Conservation (phyloP, 64 coral and sea anemone species). For the Pachyseris speciosa region DNA sequence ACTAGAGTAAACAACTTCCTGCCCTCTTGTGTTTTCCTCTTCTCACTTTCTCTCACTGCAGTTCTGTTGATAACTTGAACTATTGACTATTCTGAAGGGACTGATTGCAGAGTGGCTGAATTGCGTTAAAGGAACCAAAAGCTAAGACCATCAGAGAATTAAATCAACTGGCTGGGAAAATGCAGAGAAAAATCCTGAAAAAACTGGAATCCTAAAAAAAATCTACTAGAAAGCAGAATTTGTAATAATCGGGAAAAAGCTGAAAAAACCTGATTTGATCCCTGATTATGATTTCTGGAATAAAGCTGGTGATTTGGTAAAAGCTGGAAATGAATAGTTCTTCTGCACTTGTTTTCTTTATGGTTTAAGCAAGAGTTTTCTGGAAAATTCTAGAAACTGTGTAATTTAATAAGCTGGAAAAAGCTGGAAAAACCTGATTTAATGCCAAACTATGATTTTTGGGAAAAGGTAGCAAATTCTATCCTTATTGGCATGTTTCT, state of each 20-base stretch:
- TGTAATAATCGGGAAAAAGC: conserved; percentile 16
- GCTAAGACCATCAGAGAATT: background rate
- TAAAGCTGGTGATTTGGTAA: background rate
- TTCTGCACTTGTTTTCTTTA: background rate
- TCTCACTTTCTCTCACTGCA: no score
- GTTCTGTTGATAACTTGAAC: no score
- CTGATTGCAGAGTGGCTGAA: background rate
- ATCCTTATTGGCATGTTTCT: conserved; percentile 36
- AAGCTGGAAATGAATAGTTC: background rate
- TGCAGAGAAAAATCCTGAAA: background rate
- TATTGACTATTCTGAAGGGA: no score
- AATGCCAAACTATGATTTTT: background rate
- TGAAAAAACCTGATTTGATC: conserved; percentile 27
- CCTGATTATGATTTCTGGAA: conserved; percentile 27
- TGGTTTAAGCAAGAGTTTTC: background rate
- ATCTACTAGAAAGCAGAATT: background rate
- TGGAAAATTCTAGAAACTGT: background rate
- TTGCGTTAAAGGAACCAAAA: background rate
- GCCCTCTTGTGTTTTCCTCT: no score
- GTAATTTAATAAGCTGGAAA: background rate
- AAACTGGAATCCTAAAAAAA: conserved; percentile 3
- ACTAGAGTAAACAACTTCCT: no score
- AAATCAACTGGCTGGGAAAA: background rate
- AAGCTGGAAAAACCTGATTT: background rate
- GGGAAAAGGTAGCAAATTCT: background rate